A percentile compares a stretch with the other conserved stretches of the same genome.
These are phyloP conservation scores for Chloroclysta siterata DNA, from an alignment of 2,888 invertebrate species.

Conservation along the genomic window DNA sequence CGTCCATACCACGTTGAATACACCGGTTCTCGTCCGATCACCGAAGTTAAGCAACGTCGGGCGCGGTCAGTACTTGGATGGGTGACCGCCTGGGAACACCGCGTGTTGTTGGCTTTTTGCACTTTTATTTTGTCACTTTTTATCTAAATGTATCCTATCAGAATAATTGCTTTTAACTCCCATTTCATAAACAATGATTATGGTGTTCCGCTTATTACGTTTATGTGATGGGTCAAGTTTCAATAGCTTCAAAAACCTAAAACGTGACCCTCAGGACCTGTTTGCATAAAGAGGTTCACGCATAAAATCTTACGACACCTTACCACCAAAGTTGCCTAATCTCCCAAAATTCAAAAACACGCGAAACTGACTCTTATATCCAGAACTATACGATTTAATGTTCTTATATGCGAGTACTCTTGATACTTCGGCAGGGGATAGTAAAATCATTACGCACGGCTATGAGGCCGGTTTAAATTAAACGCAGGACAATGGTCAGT, in stretches of 20 bases:
- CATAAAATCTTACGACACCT: constrained; percentile 83
- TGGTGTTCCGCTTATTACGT: constrained; percentile 48
- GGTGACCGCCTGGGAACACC: constrained; percentile 77
- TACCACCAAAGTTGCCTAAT: constrained; percentile 49
- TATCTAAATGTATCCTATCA: constrained; percentile 19
- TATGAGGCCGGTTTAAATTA: constrained; percentile 70
- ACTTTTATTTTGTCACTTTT: constrained; percentile 31
- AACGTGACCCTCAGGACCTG: constrained; percentile 76
- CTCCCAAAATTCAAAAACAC: background rate
- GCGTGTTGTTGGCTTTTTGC: too few relatives aligned
- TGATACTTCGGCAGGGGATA: constrained; percentile 54
- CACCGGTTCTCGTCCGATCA: constrained; percentile 76
- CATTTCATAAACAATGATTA: constrained; percentile 60
- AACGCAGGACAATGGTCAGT: constrained; percentile 83
- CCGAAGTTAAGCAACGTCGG: constrained; percentile 78
- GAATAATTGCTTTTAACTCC: constrained; percentile 52
- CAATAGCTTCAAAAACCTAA: constrained; percentile 78
- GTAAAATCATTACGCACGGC: constrained; percentile 74
- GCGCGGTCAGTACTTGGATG: constrained; percentile 69
- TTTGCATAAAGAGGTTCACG: constrained; percentile 77
- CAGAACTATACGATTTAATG: constrained; percentile 27
- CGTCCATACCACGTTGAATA: constrained; percentile 44
- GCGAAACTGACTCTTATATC: constrained; percentile 44
- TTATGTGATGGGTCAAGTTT: constrained; percentile 72
- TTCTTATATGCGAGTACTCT: constrained; percentile 5